Conservation (phyloP, 2,113 vertebrate genomes). For the Pseudopodoces humilis region DNA sequence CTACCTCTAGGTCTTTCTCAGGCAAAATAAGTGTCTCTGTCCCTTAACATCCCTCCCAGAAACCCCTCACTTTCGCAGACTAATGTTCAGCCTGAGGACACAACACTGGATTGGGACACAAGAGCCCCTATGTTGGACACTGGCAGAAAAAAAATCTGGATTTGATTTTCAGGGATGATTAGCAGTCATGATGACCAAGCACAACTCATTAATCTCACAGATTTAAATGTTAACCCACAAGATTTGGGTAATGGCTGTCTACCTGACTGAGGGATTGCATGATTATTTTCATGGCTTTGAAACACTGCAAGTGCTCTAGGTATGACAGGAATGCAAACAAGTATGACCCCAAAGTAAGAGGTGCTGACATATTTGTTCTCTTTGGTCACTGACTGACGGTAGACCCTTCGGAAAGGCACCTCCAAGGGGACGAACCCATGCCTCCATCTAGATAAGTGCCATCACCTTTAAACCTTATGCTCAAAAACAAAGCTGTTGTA, state of each 20-base stretch:
- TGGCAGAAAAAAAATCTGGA: not conserved
- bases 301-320: not conserved
- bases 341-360: not conserved
- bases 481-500: not conserved
- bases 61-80: fast-evolving
- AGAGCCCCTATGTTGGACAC: not conserved
- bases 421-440: not conserved
- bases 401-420: not conserved
- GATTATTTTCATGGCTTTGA: not conserved
- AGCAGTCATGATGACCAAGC: not conserved
- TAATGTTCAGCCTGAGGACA: not conserved
- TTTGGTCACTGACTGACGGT: not conserved
- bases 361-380: not conserved
- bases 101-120: not conserved
- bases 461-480: not conserved
- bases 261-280: not conserved
- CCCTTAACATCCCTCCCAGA: not conserved
- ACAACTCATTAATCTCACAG: not conserved
- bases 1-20: not conserved
- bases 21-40: not conserved
- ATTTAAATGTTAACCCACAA: not conserved
- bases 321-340: not conserved
- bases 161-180: not conserved
- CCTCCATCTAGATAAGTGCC: not conserved
- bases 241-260: fast-evolving